A percentile compares a stretch with the other conserved stretches of the same genome.
These are phyloP conservation scores for Phymanthus crucifer DNA, from an alignment of 92 coral and sea anemone genomes.

Conservation along the genomic window DNA sequence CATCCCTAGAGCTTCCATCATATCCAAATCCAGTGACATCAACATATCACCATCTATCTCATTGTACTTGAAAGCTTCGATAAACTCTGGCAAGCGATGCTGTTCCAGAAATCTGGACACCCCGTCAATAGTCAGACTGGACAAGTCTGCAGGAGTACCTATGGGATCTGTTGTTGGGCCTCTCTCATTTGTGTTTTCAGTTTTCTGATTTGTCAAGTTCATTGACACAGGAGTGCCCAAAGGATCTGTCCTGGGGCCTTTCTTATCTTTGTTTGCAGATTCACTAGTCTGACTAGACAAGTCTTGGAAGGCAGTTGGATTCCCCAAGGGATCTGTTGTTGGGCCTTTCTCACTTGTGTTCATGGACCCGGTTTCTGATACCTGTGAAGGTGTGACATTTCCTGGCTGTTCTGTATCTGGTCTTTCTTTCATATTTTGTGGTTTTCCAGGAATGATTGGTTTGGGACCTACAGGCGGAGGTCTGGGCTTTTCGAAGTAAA, in stretches of 20 bases:
- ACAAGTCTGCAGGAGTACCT: constrained; percentile 34
- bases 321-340: neutral
- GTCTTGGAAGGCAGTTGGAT: neutral
- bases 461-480: constrained; percentile 59
- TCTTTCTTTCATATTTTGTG: neutral
- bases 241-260: no score
- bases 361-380: neutral
- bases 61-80: constrained; percentile 59
- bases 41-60: constrained; percentile 84
- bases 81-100: constrained; percentile 60
- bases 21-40: constrained; percentile 58
- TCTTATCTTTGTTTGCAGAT: no score
- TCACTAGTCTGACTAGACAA: no score
- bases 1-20: constrained; percentile 75
- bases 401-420: neutral
- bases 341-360: neutral
- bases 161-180: neutral
- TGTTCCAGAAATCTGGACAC: constrained; percentile 76
- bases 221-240: no score
- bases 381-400: neutral
- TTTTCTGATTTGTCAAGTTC: no score
- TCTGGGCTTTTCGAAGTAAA: constrained; percentile 20
- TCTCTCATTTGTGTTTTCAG: neutral
- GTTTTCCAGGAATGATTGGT: constrained; percentile 17
- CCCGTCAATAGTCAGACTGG: constrained; percentile 55